phyloP scores from a whole-genome alignment of 2,797 vertebrate species.

The Leuciscus waleckii region DNA sequence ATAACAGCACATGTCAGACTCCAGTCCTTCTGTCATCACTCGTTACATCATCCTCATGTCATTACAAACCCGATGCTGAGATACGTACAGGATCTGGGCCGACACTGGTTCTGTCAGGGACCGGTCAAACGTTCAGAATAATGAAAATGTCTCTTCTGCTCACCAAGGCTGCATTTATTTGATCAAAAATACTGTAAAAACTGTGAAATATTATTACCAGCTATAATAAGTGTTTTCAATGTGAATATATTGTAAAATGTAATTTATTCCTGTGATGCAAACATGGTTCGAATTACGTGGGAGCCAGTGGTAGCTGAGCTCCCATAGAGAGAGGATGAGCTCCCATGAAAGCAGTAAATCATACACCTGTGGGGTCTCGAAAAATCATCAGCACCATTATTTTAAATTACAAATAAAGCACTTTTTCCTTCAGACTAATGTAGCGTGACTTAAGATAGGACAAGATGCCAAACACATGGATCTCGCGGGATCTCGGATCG shows the following conservation, averaged over 20 bases:
- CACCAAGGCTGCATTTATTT: not conserved
- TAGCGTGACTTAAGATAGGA: no score
- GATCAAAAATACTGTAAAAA: not conserved
- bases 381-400: no score
- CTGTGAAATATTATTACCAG: not conserved
- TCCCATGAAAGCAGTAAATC: no score
- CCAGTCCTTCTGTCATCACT: not conserved
- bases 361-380: no score
- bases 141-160: not conserved
- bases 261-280: not conserved
- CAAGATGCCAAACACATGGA: no score
- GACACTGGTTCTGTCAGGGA: not conserved
- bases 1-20: not conserved
- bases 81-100: fast-evolving
- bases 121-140: not conserved
- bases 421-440: no score
- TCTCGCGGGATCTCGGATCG: no score
- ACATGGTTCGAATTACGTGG: not conserved
- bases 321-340: no score
- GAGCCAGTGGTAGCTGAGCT: no score
- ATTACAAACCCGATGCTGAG: not conserved
- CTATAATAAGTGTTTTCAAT: not conserved
- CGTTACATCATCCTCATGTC: not conserved
- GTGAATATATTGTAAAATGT: not conserved
- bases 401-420: no score